Evolutionary conservation across 2,113 vertebrate genomes (phyloP), one percentile per base, ranked within the genome.

Genomic region (Peromyscus maniculatus): DNA sequence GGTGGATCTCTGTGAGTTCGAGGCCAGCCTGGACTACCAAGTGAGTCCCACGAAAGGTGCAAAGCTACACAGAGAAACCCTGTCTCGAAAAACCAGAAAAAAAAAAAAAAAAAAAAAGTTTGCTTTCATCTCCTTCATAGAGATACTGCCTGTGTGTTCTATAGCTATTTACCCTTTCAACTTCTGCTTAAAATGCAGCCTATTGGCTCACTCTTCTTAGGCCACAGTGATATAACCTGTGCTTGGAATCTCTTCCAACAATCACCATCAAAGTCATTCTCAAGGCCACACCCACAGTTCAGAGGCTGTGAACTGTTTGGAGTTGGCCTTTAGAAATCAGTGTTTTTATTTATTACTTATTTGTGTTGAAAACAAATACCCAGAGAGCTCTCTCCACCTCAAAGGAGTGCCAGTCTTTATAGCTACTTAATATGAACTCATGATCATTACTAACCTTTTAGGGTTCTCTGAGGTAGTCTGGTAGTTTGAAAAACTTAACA

Each of bases 141-240:
- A 92, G 82, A 64, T 36, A 88, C n/a, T 87, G 1, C 11, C 5
- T 91, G n/a, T 78, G 5, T 95, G 33, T 89, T 59, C 80, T 94
- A 10, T 49, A 89, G 36, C 36, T 72, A 82, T 94, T 90, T 90
- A 57, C 88, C 74, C 19, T 91, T 57, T 36, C 36, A 91, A 72
- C n/a, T 59, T 92, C 78, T 69, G 64, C 91, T 96, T 77, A 90
- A 93, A 97, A 94, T 64, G 64, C 87, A 94, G 69, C 64, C 75
- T 93, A 13, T 52, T 72, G 46, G 8, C 49, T 93, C 22, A 82
- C 1, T 79, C 75, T 95, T 71, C 92, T 87, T 89, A 79, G 79
- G 21, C 33, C 77, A 92, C 74, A 91, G 22, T 69, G 80, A 80
- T 36, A 75, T 59, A 46, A 62, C 15, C 86, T 92, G 39, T 94